phyloP scores from a whole-genome alignment of 2,888 invertebrate species.

The Timema cristinae region DNA sequence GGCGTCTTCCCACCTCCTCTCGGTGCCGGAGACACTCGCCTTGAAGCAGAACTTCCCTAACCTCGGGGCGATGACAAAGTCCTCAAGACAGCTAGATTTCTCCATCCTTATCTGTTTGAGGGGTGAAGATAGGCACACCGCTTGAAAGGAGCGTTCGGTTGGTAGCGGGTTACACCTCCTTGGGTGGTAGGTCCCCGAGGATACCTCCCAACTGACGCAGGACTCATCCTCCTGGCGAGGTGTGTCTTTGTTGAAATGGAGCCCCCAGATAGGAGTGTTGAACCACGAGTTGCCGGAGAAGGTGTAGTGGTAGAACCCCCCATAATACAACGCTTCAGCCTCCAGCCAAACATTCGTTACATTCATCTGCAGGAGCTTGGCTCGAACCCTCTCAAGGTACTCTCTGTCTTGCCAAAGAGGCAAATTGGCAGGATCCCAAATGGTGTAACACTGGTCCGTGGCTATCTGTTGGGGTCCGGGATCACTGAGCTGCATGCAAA shows the following conservation, averaged over 20 bases:
- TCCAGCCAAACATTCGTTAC: background rate
- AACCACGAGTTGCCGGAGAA: slow-evolving; percentile 6
- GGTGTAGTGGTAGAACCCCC: background rate
- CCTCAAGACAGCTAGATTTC: background rate
- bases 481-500: too few relatives aligned
- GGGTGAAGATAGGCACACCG: background rate
- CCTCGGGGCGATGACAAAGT: background rate
- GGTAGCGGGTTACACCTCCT: background rate
- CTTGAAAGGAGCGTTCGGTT: background rate
- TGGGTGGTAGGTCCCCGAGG: background rate
- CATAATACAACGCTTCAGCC: background rate
- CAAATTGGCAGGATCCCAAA: too few relatives aligned
- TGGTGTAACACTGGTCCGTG: too few relatives aligned
- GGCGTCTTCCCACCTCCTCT: background rate
- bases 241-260: background rate
- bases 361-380: too few relatives aligned
- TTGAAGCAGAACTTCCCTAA: background rate
- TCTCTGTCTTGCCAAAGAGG: too few relatives aligned
- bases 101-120: background rate
- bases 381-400: too few relatives aligned
- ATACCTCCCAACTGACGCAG: background rate
- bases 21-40: background rate
- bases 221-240: too few relatives aligned
- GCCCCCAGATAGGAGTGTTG: slow-evolving; percentile 11
- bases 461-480: too few relatives aligned